A percentile compares a stretch with the other conserved stretches of the same genome.
These are phyloP conservation scores for Caloenas nicobarica DNA, from an alignment of 2,113 vertebrate genomes.

Conservation along the genomic window DNA sequence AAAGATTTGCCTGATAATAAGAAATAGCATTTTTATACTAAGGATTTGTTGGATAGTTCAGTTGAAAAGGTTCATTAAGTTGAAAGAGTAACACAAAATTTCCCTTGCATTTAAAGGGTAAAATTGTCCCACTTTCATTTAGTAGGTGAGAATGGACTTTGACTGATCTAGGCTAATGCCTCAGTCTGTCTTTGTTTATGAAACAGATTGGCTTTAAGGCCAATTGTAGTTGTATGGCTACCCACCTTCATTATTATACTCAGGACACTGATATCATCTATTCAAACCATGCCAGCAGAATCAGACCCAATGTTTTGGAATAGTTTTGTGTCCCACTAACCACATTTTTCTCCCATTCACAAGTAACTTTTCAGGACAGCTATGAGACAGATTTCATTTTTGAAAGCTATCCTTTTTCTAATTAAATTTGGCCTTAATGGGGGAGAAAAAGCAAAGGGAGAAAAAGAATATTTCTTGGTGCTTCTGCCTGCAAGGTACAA, in stretches of 20 bases:
- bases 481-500: slow-evolving; percentile 15
- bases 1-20: not conserved
- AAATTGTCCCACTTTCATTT: not conserved
- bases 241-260: not conserved
- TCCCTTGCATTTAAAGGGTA: not conserved
- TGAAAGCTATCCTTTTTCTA: not conserved
- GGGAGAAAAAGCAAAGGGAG: not conserved
- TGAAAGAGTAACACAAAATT: not conserved
- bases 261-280: not conserved
- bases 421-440: slow-evolving; percentile 3
- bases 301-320: not conserved
- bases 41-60: not conserved
- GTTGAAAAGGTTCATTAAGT: not conserved
- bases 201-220: not conserved
- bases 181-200: not conserved
- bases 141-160: not conserved
- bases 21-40: not conserved
- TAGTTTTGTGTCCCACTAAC: not conserved
- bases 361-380: not conserved
- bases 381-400: not conserved
- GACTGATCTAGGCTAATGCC: not conserved
- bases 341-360: not conserved
- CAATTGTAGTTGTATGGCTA: not conserved
- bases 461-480: not conserved
- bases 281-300: not conserved